Evolutionary conservation across 2,113 vertebrate genomes (phyloP).

Genomic region (Aldabrachelys gigantea): DNA sequence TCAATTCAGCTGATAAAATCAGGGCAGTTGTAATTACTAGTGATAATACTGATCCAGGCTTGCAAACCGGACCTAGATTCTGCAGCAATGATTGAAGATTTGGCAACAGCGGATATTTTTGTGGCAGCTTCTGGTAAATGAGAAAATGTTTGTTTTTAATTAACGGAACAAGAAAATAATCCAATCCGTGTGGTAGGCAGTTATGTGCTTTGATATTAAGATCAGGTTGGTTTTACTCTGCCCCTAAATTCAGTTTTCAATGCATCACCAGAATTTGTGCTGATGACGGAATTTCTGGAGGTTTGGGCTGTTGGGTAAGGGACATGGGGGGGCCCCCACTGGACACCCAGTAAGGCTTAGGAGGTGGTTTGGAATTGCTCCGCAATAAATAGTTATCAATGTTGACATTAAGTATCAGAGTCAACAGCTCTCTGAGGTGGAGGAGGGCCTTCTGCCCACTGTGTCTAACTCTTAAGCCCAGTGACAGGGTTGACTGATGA

Average conservation of each 20-base stretch:
- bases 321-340: neutral
- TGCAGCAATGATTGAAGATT: slow-evolving; percentile 54
- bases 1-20: slow-evolving; percentile 61
- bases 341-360: neutral
- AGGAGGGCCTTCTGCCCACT: neutral
- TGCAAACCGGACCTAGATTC: slow-evolving; percentile 29
- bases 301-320: neutral
- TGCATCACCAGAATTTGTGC: slow-evolving; percentile 28
- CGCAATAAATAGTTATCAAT: neutral
- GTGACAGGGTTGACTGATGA: neutral
- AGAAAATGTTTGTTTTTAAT: slow-evolving; percentile 55
- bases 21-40: slow-evolving; percentile 62
- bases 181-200: neutral
- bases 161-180: slow-evolving; percentile 57
- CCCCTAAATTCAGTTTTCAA: slow-evolving; percentile 4
- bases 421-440: neutral
- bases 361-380: neutral
- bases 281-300: slow-evolving; percentile 27
- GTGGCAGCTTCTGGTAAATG: slow-evolving; percentile 58
- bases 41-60: slow-evolving; percentile 33
- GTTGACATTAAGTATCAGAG: neutral
- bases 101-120: slow-evolving; percentile 61
- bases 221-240: neutral
- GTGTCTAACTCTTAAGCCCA: neutral
- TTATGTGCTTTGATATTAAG: slow-evolving; percentile 61